These are phyloP conservation scores for Goniozus legneri DNA, from an alignment of 1,140 invertebrate genomes.

Conservation along the genomic window DNA sequence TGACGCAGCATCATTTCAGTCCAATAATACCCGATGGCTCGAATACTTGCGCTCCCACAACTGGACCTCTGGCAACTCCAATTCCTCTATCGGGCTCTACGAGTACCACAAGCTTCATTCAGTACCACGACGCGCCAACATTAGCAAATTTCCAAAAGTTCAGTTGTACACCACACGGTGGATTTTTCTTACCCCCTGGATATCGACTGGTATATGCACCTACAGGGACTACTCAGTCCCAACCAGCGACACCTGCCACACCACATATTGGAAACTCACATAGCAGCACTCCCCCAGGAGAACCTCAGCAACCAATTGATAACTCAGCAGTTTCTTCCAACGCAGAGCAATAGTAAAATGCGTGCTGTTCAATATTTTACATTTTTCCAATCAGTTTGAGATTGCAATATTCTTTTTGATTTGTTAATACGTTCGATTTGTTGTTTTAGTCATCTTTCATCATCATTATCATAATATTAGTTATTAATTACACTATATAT, in stretches of 20 bases:
- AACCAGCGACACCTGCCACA: conserved; percentile 43
- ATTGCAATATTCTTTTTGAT: conserved; percentile 24
- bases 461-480: no score
- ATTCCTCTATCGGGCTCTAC: conserved; percentile 25
- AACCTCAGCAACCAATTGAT: conserved; percentile 33
- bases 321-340: conserved; percentile 17
- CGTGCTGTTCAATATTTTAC: conserved; percentile 17
- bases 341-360: conserved; percentile 31
- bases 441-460: no score
- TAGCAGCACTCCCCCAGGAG: conserved; percentile 45
- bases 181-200: conserved; percentile 47
- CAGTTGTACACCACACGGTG: conserved; percentile 38
- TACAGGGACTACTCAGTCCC: conserved; percentile 37
- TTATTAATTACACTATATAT: no score
- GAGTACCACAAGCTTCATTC: conserved; percentile 29
- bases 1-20: conserved; percentile 39
- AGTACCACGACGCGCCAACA: conserved; percentile 40
- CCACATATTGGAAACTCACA: conserved; percentile 43
- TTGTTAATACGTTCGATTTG: conserved; percentile 13
- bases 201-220: conserved; percentile 47
- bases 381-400: conserved; percentile 19
- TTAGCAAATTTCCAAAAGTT: conserved; percentile 41
- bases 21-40: conserved; percentile 34
- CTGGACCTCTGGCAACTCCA: conserved; percentile 20
- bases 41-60: conserved; percentile 23